Conservation (phyloP, 2,888 invertebrate species). For the Lepidocyrtoides sp. region DNA sequence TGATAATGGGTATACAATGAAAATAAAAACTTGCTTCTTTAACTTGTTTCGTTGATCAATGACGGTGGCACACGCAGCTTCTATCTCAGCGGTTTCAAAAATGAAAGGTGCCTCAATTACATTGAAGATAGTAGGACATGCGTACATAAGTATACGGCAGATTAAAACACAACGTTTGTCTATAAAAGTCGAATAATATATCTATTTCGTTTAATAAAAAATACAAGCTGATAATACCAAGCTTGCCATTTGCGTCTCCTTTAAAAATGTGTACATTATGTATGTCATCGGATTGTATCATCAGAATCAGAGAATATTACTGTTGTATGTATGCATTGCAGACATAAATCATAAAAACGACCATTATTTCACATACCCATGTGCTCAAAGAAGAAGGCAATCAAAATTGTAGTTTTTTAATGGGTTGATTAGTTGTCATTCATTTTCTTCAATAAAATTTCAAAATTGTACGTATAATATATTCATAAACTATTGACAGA, state of each 20-base stretch:
- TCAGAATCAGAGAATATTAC: no score
- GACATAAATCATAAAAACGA: slow-evolving; percentile 23
- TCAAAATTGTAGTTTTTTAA: slow-evolving; percentile 7
- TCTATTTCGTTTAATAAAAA: neutral
- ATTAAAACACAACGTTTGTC: neutral
- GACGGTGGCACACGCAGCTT: slow-evolving; percentile 15
- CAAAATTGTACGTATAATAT: neutral
- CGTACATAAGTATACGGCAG: neutral
- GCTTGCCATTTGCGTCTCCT: no score
- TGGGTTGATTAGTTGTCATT: slow-evolving; percentile 59
- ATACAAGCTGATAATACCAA: neutral
- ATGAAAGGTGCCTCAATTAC: slow-evolving; percentile 47
- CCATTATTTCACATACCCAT: neutral
- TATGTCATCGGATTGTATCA: neutral
- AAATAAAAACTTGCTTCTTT: slow-evolving; percentile 65
- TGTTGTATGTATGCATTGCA: neutral
- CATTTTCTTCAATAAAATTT: neutral
- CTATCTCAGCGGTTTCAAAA: slow-evolving; percentile 33
- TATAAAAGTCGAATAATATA: neutral
- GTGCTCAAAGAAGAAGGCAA: neutral
- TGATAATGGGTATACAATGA: slow-evolving; percentile 11
- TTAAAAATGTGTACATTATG: no score
- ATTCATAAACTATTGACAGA: slow-evolving; percentile 48
- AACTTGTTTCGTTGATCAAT: slow-evolving; percentile 23
- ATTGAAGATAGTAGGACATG: neutral